Evolutionary conservation across 2,113 vertebrate species (phyloP).

Genomic region (Vulpes lagopus): DNA sequence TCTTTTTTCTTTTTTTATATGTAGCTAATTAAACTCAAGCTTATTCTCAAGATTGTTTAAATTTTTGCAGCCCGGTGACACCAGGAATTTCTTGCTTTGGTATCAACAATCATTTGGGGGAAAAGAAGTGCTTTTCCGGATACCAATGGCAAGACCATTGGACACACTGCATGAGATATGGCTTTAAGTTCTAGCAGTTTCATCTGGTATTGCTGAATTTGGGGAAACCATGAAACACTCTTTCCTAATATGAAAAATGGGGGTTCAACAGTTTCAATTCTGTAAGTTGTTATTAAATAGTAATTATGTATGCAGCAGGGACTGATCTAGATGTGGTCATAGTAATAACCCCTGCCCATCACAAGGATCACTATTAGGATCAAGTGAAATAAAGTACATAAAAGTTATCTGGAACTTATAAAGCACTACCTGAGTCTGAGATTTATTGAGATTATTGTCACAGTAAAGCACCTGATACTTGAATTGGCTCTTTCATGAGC

Average conservation of each 20-base stretch:
- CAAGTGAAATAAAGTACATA: not conserved
- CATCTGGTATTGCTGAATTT: not conserved
- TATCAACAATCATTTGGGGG: not conserved
- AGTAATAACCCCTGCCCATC: not conserved
- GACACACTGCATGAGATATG: rapidly evolving
- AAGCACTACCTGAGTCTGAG: not conserved
- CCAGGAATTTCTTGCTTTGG: not conserved
- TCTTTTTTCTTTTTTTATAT: not conserved
- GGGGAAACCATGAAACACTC: not conserved
- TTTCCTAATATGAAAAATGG: not conserved
- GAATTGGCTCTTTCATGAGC: not conserved
- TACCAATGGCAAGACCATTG: not conserved
- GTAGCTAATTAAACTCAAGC: not conserved
- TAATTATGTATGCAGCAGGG: not conserved
- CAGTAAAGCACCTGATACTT: not conserved
- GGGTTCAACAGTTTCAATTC: not conserved
- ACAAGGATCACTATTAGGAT: not conserved
- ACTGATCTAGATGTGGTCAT: not conserved
- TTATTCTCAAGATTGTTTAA: not conserved
- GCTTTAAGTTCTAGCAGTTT: not conserved
- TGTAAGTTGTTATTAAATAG: not conserved
- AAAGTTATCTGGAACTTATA: not conserved
- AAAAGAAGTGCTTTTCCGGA: not conserved
- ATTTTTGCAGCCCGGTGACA: not conserved
- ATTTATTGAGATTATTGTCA: not conserved